Evolutionary conservation across 2,888 invertebrate species (phyloP).

Genomic region (Nasonia oneida): DNA sequence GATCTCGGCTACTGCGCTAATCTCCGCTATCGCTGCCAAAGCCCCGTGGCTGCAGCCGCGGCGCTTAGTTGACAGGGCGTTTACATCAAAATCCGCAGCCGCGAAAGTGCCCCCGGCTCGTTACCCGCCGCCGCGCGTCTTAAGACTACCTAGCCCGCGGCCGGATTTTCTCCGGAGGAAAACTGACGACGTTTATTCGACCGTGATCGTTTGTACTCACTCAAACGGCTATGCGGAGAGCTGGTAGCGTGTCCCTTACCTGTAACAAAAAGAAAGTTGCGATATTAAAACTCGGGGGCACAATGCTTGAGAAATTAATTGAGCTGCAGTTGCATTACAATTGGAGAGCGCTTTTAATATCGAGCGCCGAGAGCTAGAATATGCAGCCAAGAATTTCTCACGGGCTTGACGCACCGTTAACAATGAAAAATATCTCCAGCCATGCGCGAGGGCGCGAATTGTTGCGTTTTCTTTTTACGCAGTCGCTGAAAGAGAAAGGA

Average conservation of each 20-base stretch:
- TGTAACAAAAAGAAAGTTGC: slow-evolving; percentile 48
- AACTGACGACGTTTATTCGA: slow-evolving; percentile 31
- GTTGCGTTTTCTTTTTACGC: slow-evolving; percentile 21
- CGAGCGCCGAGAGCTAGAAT: background rate
- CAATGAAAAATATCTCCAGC: slow-evolving; percentile 48
- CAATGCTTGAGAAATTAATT: background rate
- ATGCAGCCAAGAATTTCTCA: slow-evolving; percentile 28
- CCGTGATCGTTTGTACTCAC: background rate
- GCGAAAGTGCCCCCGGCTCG: slow-evolving; percentile 38
- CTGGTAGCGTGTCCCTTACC: slow-evolving; percentile 21
- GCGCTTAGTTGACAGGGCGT: slow-evolving; percentile 38
- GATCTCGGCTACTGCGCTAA: slow-evolving; percentile 28
- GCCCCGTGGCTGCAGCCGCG: slow-evolving; percentile 14
- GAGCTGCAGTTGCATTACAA: background rate
- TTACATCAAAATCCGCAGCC: slow-evolving; percentile 56
- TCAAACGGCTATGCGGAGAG: background rate
- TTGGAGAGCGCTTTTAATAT: background rate
- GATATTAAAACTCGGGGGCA: slow-evolving; percentile 4
- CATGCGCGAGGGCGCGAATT: slow-evolving; percentile 14
- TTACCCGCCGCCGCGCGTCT: slow-evolving; percentile 30
- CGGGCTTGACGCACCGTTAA: slow-evolving; percentile 35
- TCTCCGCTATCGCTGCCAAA: slow-evolving; percentile 24
- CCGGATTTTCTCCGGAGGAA: background rate
- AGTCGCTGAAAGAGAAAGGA: slow-evolving; percentile 20
- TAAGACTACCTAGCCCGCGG: slow-evolving; percentile 48